phyloP scores from a whole-genome alignment of 2,797 vertebrate genomes.

The Rhabdophis nuchalis region DNA sequence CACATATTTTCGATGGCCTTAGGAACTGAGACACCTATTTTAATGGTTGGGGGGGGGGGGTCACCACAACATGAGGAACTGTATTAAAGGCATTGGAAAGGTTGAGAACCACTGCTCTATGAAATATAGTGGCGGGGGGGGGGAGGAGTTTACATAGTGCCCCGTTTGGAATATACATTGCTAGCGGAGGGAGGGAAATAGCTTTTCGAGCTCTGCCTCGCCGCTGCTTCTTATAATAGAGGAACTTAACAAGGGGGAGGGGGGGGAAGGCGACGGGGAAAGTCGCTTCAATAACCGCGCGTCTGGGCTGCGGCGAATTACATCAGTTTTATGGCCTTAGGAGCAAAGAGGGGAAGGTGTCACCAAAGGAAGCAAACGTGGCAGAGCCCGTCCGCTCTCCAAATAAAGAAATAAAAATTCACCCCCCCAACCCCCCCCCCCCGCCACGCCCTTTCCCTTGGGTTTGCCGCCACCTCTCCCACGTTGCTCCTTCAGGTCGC shows the following conservation, averaged over 20 bases:
- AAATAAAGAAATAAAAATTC: too few species aligned
- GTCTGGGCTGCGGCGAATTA: not conserved
- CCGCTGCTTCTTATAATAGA: too few species aligned
- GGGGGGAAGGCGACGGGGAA: too few species aligned
- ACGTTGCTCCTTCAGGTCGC: not conserved
- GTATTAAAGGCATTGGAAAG: too few species aligned
- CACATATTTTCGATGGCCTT: too few species aligned
- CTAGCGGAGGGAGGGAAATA: not conserved
- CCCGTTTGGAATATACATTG: not conserved
- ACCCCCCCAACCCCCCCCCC: fast-evolving
- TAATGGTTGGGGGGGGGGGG: too few species aligned
- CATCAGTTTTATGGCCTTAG: not conserved
- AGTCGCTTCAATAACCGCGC: not conserved
- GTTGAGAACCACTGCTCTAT: too few species aligned
- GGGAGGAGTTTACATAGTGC: not conserved
- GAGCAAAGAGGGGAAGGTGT: not conserved
- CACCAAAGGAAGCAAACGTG: not conserved
- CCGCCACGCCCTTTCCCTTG: not conserved
- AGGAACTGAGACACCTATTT: too few species aligned
- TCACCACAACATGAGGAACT: too few species aligned
- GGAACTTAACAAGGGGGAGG: not conserved
- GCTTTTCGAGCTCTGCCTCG: not conserved
- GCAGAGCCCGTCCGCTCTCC: not conserved
- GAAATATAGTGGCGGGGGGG: not conserved
- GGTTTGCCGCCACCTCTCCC: not conserved